These are phyloP conservation scores for Albula glossodonta DNA, from an alignment of 2,113 vertebrate genomes.

Conservation along the genomic window DNA sequence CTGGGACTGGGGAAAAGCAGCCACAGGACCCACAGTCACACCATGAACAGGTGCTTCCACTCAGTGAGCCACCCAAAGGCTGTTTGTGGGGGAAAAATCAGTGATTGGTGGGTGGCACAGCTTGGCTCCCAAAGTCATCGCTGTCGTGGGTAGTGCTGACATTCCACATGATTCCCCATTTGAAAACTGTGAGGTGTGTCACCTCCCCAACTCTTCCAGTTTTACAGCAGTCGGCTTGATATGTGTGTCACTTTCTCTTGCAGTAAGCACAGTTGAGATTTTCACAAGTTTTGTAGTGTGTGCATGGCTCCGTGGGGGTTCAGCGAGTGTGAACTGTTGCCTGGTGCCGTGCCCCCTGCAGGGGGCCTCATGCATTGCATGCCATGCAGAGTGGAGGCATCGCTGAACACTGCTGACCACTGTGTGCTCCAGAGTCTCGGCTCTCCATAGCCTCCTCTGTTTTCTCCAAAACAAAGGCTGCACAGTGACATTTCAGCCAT, in stretches of 20 bases:
- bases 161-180: neutral
- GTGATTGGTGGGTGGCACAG: too few species aligned
- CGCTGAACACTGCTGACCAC: neutral
- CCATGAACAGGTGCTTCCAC: too few species aligned
- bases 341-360: neutral
- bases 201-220: neutral
- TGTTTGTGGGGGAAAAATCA: neutral
- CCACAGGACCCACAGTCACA: too few species aligned
- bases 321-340: neutral
- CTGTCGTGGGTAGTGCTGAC: too few species aligned
- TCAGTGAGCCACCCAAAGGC: too few species aligned
- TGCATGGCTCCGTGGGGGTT: neutral
- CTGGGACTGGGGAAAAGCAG: too few species aligned
- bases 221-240: neutral
- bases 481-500: neutral
- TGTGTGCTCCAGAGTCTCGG: neutral
- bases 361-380: neutral
- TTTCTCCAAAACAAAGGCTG: neutral
- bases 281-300: neutral
- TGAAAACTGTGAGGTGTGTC: neutral
- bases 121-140: neutral
- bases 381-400: neutral
- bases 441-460: neutral
- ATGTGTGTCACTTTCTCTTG: neutral
- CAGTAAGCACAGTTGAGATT: neutral